phyloP scores from a whole-genome alignment of 2,113 vertebrate species.

The Cygnus buccinator region DNA sequence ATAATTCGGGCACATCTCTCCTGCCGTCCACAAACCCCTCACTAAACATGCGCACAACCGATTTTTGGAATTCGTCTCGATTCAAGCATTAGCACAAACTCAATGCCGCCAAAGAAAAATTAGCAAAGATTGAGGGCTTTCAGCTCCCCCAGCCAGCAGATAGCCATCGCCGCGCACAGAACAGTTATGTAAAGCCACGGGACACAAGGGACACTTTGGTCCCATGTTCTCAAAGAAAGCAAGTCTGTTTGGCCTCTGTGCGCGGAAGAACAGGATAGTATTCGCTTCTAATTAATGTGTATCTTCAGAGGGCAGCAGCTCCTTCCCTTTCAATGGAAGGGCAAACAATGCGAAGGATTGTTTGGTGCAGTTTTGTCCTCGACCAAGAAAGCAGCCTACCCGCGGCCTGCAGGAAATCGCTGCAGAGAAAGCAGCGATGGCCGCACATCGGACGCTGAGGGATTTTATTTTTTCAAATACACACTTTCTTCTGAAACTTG shows the following conservation, averaged over 20 bases:
- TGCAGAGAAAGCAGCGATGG: conserved; percentile 7
- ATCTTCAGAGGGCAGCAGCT: conserved; percentile 66
- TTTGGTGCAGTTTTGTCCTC: conserved; percentile 49
- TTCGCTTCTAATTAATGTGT: conserved; percentile 66
- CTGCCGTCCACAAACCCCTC: background rate
- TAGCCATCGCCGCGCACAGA: background rate
- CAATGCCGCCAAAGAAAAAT: background rate
- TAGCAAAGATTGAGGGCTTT: background rate
- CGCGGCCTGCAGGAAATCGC: conserved; percentile 48
- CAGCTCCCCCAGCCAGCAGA: conserved; percentile 20
- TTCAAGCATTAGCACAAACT: background rate
- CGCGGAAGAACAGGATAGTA: conserved; percentile 48
- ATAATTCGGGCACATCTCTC: background rate
- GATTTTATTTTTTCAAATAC: background rate
- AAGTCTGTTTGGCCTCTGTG: conserved; percentile 59
- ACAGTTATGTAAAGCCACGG: conserved; percentile 55
- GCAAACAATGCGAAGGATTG: conserved; percentile 59
- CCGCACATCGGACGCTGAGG: background rate
- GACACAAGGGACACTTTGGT: conserved; percentile 56
- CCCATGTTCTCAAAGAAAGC: conserved; percentile 54
- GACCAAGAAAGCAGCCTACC: conserved; percentile 6
- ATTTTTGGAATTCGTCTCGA: background rate
- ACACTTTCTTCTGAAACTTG: background rate
- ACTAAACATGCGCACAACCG: background rate
- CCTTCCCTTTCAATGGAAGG: conserved; percentile 54